phyloP scores from a whole-genome alignment of 2,888 invertebrate genomes.

The Parasteatoda lunata region DNA sequence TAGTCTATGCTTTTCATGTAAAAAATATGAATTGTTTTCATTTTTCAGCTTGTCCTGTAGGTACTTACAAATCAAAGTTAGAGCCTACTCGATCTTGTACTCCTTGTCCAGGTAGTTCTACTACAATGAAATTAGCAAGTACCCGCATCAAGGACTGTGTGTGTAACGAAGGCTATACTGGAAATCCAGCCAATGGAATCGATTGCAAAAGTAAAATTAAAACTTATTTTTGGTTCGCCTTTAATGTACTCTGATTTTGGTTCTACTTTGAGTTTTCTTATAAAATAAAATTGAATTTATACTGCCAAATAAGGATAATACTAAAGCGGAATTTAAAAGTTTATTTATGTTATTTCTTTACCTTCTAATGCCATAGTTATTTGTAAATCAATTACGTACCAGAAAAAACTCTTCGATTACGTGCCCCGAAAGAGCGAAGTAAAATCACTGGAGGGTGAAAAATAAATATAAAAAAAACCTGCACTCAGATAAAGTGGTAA shows the following conservation, averaged over 20 bases:
- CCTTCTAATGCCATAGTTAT: too few species aligned
- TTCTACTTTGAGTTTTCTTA: too few species aligned
- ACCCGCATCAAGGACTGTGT: conserved; percentile 38
- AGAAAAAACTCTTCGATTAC: too few species aligned
- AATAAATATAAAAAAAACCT: too few species aligned
- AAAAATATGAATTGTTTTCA: neutral
- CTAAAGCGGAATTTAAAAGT: too few species aligned
- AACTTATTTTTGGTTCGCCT: neutral
- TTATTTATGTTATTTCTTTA: too few species aligned
- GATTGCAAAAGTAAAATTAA: conserved; percentile 48
- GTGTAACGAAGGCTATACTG: conserved; percentile 50
- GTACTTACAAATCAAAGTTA: conserved; percentile 50
- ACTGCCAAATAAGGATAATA: too few species aligned
- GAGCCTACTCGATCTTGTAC: conserved; percentile 43
- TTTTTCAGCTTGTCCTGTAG: conserved; percentile 60
- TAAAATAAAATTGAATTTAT: too few species aligned
- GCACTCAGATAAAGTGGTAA: too few species aligned
- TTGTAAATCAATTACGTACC: too few species aligned
- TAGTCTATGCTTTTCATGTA: neutral
- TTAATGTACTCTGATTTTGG: neutral
- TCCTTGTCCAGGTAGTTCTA: conserved; percentile 43
- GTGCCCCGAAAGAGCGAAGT: too few species aligned
- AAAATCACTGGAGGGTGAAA: too few species aligned
- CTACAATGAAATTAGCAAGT: conserved; percentile 36
- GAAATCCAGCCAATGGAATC: conserved; percentile 24